These are phyloP conservation scores for Acrossocheilus fasciatus DNA, from an alignment of 2,797 vertebrate genomes.

Conservation along the genomic window DNA sequence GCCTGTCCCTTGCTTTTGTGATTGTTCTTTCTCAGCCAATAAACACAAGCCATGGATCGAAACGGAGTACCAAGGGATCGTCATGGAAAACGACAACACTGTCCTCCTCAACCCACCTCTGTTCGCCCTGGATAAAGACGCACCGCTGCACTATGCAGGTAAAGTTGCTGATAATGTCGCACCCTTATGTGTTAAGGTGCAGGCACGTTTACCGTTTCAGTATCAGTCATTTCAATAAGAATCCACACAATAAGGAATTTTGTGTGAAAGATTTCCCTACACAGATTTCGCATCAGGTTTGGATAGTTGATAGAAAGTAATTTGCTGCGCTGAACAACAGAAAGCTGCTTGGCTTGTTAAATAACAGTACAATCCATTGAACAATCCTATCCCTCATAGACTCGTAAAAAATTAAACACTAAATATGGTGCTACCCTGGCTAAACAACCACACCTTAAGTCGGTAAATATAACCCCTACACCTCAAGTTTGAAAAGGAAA, in stretches of 20 bases:
- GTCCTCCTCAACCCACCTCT: slow-evolving; percentile 96
- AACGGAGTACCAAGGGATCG: slow-evolving; percentile 98
- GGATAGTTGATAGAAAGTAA: not conserved
- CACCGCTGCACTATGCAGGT: slow-evolving; percentile 97
- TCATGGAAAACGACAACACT: slow-evolving; percentile 99
- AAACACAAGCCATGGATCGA: slow-evolving; percentile 99
- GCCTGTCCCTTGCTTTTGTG: slow-evolving; percentile 56
- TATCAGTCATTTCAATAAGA: not conserved
- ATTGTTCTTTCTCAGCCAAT: slow-evolving; percentile 83
- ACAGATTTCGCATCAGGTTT: not conserved
- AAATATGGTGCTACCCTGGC: not conserved
- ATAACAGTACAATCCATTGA: not conserved
- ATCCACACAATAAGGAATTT: not conserved
- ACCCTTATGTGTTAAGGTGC: not conserved
- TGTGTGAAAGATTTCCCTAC: not conserved
- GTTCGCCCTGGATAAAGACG: slow-evolving; percentile 98
- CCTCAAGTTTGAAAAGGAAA: too few species aligned
- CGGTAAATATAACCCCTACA: too few species aligned
- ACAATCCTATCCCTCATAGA: not conserved
- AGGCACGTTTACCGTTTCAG: not conserved
- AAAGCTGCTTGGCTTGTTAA: not conserved
- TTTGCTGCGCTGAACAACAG: not conserved
- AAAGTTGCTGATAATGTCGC: slow-evolving; percentile 52
- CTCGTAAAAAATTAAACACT: not conserved
- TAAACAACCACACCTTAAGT: not conserved